Base-by-base conservation (phyloP, 2,113 vertebrate genomes). In the Megaceryle maxima region DNA sequence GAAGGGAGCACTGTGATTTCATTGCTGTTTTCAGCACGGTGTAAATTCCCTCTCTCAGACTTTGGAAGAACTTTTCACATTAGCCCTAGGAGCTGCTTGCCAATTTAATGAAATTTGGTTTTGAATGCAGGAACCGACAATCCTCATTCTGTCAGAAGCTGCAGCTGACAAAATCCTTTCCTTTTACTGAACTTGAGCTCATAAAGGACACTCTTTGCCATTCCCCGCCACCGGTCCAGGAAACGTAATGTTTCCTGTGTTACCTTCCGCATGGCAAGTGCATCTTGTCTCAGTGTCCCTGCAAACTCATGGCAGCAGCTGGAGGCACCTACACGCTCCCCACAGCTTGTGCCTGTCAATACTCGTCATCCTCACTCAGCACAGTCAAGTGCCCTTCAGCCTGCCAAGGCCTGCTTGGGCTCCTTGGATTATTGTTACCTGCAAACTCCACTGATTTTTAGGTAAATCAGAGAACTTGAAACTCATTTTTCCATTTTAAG, bases 51-150 rank as follows among this genome's bases (percentile, higher is more conserved):
- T 59, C 62, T 13, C 84, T 80, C 53, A 2, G 35, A 50, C 33
- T 83, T 88, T 85, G 89, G 79, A 83, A 67, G 69, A 75, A 77
- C 59, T 78, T 69, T 77, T 73, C 66, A 10, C 90, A 59, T 53
- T 67, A 69, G 90, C 67, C 13, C 80, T 20, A 35, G 26, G 8
- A 92, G 75, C 83, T 18, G 67, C 91, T 88, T 79, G 85, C 83
- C 95, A 95, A 89, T 18, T n/a, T 5, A 70, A 94, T 5, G 16
- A 74, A 88, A 95, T 93, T 92, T 85, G 86, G 50, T 57, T 88
- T 83, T 92, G 87, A 96, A 94, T 83, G 91, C 84, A 70, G 66
- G 39, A 95, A 92, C 80, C 22, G 67, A 87, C 92, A 79, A 76
- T 90, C 76, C 60, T 90, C 76, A 5, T 74, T 89, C 92, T 91